Evolutionary conservation across 2,888 invertebrate genomes (phyloP), one percentile per base, ranked within the genome.

Genomic region (Mesochorus sp.): DNA sequence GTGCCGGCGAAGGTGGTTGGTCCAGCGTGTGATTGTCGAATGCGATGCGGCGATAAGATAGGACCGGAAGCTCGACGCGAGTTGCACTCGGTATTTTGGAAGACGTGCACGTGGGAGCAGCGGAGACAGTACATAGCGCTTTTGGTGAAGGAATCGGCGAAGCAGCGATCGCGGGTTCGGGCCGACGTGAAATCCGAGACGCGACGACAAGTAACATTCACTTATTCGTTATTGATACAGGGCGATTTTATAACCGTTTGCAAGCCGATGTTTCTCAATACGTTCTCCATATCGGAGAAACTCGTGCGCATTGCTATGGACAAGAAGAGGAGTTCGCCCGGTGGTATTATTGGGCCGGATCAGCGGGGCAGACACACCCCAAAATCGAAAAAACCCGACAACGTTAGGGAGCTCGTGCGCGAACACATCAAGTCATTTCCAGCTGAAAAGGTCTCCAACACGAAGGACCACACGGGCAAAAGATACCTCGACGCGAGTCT

Each of bases 181-280:
- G 83, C 83, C 19, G 82, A 85, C 1, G 79, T 82, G 0, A 84
- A 82, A 44, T 81, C 84, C 0, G 83, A 85, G 47, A 81, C 81
- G 55, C 80, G 84, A 19, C 79, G 85, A 76, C 86, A 86, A 71
- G 80, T 86, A 3, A 86, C 86, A 0, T 86, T 86, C 28, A 87
- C 86, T 0, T 88, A 87, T 49, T 85, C 83, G 3, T 59, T 87
- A 14, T 39, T 85, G 17, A 74, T 84, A 3, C 84, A 85, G 49
- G 81, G 81, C 1, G 83, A 87, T 28, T 84, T 82, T 47, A 82
- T 86, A 44, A 85, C 84, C 3, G 86, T 87, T 6, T 88, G 86
- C 75, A 88, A 87, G 51, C 81, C 82, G 49, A 88, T 87, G 87
- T 87, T 87, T 59, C 82, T 88, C 10, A 86, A 84, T 31, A 88